phyloP scores from a whole-genome alignment of 92 coral and sea anemone species.

The Scolanthus callimorphus region DNA sequence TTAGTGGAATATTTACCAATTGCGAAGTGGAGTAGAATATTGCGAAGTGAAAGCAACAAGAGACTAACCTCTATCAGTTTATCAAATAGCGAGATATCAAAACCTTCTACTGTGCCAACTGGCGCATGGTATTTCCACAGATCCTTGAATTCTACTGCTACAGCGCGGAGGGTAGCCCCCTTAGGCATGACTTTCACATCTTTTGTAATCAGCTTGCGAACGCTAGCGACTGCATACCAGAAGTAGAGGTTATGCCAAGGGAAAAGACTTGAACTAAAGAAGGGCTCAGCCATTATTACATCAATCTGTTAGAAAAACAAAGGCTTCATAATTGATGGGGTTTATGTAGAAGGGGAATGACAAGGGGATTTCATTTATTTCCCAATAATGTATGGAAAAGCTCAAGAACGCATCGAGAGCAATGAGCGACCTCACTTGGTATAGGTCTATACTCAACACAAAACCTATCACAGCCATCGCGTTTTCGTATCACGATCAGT shows the following conservation, averaged over 20 bases:
- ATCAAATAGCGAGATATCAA: constrained; percentile 77
- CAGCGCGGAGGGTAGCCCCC: constrained; percentile 64
- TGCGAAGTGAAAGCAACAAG: neutral
- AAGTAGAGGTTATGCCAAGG: constrained; percentile 95
- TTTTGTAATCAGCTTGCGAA: constrained; percentile 16
- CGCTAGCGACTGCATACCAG: constrained; percentile 82
- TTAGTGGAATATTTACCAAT: neutral
- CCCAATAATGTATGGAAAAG: too few species aligned
- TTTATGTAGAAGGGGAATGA: too few species aligned
- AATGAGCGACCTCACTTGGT: too few species aligned
- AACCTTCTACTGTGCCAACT: constrained; percentile 74
- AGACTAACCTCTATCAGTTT: constrained; percentile 70
- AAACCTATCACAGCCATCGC: too few species aligned
- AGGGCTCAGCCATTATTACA: constrained; percentile 89
- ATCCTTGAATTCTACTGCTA: constrained; percentile 90
- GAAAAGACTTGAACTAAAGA: constrained; percentile 71
- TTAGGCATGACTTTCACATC: constrained; percentile 62
- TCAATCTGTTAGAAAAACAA: constrained; percentile 51
- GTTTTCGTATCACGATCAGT: too few species aligned
- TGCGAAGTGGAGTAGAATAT: neutral
- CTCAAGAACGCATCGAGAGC: too few species aligned
- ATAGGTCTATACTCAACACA: too few species aligned
- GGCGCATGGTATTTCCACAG: constrained; percentile 96
- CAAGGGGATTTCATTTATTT: too few species aligned
- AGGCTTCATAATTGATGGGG: too few species aligned